These are phyloP conservation scores for Galemys pyrenaicus DNA, from an alignment of 2,113 vertebrate genomes.

Conservation along the genomic window DNA sequence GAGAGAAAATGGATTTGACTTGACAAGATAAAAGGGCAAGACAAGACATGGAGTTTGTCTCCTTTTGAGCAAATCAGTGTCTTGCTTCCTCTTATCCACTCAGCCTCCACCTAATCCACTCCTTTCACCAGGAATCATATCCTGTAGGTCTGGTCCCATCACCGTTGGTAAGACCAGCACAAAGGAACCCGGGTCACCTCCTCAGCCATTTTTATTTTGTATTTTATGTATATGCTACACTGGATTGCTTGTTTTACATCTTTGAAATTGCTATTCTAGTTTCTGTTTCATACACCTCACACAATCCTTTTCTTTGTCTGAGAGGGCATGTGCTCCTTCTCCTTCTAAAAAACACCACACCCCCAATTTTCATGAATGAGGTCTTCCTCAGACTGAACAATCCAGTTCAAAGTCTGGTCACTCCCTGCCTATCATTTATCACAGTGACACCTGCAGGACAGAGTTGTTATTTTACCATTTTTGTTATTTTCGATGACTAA, in stretches of 20 bases:
- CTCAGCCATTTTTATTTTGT: not conserved
- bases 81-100: not conserved
- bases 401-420: not conserved
- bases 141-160: not conserved
- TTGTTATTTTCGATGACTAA: not conserved
- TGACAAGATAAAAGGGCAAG: not conserved
- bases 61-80: accelerated
- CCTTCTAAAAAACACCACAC: not conserved
- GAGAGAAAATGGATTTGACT: not conserved
- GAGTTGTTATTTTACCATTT: not conserved
- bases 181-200: not conserved
- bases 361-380: not conserved
- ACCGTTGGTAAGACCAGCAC: not conserved
- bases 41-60: not conserved
- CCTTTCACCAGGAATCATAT: not conserved
- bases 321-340: not conserved
- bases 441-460: not conserved
- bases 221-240: not conserved
- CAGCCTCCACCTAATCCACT: not conserved
- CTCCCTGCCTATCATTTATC: not conserved
- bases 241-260: not conserved
- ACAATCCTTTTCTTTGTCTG: not conserved
- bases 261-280: not conserved
- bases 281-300: not conserved
- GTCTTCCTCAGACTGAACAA: not conserved